Evolutionary conservation across 1,140 invertebrate species (phyloP).

Genomic region (Liolophura sinensis): DNA sequence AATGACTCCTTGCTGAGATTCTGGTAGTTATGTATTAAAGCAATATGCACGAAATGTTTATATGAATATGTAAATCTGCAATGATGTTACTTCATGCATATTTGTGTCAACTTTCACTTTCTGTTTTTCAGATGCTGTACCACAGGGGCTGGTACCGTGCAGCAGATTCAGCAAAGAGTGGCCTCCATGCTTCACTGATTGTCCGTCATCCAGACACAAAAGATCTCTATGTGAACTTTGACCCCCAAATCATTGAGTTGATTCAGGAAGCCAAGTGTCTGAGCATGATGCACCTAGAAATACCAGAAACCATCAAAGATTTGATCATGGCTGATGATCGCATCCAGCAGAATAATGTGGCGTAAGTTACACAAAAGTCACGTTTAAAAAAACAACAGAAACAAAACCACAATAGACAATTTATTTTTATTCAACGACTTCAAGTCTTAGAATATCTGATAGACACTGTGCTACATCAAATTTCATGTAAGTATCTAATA

Average conservation of each 20-base stretch:
- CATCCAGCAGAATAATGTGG: slow-evolving; percentile 78
- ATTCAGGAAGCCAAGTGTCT: slow-evolving; percentile 87
- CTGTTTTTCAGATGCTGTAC: slow-evolving; percentile 51
- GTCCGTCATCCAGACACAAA: slow-evolving; percentile 50
- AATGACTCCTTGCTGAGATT: not conserved
- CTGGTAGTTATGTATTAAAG: not conserved
- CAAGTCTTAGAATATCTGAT: no score
- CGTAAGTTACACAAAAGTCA: slow-evolving; percentile 48
- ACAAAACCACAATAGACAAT: not conserved
- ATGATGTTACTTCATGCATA: no score
- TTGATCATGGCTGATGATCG: slow-evolving; percentile 73
- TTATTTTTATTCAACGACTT: slow-evolving; percentile 1
- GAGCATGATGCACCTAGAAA: slow-evolving; percentile 78
- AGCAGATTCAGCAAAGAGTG: slow-evolving; percentile 54
- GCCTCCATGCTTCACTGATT: slow-evolving; percentile 54
- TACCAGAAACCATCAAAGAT: slow-evolving; percentile 82
- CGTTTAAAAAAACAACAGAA: not conserved
- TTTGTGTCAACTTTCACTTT: not conserved
- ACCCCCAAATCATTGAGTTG: slow-evolving; percentile 61
- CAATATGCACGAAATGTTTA: no score
- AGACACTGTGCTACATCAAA: no score
- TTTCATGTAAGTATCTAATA: no score
- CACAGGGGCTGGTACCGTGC: slow-evolving; percentile 56
- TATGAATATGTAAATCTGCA: no score
- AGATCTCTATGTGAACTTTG: slow-evolving; percentile 59